Percentiles rank a stretch among this genome's conserved stretches.
These are phyloP conservation scores for Iselma pallidipennis DNA, from an alignment of 2,888 invertebrate genomes.

Conservation along the genomic window DNA sequence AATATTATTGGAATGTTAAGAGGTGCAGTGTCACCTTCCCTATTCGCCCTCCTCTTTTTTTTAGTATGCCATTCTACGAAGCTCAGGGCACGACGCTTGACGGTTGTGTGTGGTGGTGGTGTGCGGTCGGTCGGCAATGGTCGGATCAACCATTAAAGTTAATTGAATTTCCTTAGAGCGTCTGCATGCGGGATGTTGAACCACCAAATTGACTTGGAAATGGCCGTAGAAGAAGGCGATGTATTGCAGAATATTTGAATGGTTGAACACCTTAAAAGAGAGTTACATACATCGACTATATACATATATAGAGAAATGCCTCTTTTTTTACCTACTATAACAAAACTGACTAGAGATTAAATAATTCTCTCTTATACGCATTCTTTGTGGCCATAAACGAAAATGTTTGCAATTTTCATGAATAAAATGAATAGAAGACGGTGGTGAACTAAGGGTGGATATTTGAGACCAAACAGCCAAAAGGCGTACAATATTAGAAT, in stretches of 20 bases:
- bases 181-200: constrained; percentile 55
- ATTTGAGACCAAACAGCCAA: too few relatives aligned
- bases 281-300: constrained; percentile 22
- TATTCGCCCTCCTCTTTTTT: constrained; percentile 13
- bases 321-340: not conserved
- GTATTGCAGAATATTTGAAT: constrained; percentile 54
- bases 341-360: constrained; percentile 24
- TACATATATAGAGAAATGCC: too few relatives aligned
- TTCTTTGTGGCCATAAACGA: constrained; percentile 29
- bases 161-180: constrained; percentile 59
- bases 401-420: constrained; percentile 32
- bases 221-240: constrained; percentile 53
- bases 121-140: constrained; percentile 45
- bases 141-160: constrained; percentile 60
- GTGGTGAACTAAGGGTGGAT: too few relatives aligned
- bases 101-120: not conserved
- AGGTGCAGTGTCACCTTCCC: not conserved
- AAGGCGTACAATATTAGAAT: not conserved
- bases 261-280: constrained; percentile 49
- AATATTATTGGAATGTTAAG: constrained; percentile 42
- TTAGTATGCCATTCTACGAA: not conserved
- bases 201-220: constrained; percentile 58
- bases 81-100: constrained; percentile 4
- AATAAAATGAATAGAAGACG: constrained; percentile 27
- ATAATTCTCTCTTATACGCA: constrained; percentile 31